Evolutionary conservation across 1,140 invertebrate genomes (phyloP).

Genomic region (Pseudomyrmex gracilis): DNA sequence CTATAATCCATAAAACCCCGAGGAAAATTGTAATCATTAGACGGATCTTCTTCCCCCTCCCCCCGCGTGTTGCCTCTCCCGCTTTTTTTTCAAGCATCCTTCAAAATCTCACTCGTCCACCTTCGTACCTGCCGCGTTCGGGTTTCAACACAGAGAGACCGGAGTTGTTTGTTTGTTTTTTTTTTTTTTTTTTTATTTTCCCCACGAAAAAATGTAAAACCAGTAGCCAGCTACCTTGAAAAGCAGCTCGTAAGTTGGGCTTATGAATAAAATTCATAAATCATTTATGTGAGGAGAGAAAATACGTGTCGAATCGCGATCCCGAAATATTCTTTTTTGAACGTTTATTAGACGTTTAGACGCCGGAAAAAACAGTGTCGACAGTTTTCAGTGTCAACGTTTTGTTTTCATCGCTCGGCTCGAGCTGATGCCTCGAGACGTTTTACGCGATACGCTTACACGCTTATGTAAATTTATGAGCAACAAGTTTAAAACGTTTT

Average conservation of each 20-base stretch:
- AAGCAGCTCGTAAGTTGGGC: too few species aligned
- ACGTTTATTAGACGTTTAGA: not conserved
- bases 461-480: constrained; percentile 26
- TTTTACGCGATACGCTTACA: constrained; percentile 38
- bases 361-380: not conserved
- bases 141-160: not conserved
- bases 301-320: too few species aligned
- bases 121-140: not conserved
- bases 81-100: constrained; percentile 9
- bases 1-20: not conserved
- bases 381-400: not conserved
- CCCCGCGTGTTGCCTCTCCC: not conserved
- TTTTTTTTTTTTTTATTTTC: too few species aligned
- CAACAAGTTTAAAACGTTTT: constrained; percentile 18
- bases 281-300: too few species aligned
- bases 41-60: not conserved
- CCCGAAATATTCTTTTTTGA: not conserved
- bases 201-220: too few species aligned
- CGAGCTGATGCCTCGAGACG: not conserved
- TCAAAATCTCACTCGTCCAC: constrained; percentile 11
- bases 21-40: constrained; percentile 45
- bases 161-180: too few species aligned
- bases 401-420: not conserved
- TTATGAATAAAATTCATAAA: too few species aligned
- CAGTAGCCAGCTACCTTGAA: too few species aligned